Conservation (phyloP, 2,797 vertebrate genomes). For the Sylvilagus floridanus region DNA sequence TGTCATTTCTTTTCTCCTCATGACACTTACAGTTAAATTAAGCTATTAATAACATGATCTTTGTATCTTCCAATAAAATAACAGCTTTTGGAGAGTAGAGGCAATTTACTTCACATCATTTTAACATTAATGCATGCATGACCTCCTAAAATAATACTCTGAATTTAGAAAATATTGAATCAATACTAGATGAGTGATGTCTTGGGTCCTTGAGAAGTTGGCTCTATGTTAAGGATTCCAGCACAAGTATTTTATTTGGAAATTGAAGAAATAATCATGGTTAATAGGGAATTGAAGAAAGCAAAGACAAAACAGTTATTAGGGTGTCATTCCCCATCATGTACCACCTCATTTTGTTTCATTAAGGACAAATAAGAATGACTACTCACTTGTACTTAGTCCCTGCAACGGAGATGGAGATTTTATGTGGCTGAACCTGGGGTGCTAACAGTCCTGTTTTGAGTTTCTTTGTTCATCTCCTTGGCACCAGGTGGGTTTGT, state of each 20-base stretch:
- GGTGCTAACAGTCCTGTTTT: neutral
- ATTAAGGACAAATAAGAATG: neutral
- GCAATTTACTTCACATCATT: neutral
- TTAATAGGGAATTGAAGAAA: neutral
- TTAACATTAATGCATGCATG: neutral
- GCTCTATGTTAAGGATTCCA: neutral
- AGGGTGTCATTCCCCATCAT: neutral
- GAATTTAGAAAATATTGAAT: neutral
- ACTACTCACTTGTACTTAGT: neutral
- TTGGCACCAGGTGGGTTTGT: neutral
- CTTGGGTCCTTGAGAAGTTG: neutral
- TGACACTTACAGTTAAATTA: neutral
- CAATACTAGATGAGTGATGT: neutral
- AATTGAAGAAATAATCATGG: neutral
- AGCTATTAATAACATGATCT: neutral
- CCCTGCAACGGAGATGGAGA: neutral
- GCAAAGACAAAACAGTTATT: neutral
- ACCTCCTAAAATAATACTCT: neutral
- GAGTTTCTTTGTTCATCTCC: neutral
- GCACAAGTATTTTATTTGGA: neutral
- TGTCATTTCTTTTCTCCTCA: neutral
- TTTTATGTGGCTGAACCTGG: too few relatives aligned
- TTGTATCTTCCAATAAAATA: neutral
- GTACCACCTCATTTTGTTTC: neutral
- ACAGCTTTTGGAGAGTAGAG: neutral